These are phyloP conservation scores for Myotis vivesi DNA, from an alignment of 2,797 vertebrate genomes.

Conservation along the genomic window DNA sequence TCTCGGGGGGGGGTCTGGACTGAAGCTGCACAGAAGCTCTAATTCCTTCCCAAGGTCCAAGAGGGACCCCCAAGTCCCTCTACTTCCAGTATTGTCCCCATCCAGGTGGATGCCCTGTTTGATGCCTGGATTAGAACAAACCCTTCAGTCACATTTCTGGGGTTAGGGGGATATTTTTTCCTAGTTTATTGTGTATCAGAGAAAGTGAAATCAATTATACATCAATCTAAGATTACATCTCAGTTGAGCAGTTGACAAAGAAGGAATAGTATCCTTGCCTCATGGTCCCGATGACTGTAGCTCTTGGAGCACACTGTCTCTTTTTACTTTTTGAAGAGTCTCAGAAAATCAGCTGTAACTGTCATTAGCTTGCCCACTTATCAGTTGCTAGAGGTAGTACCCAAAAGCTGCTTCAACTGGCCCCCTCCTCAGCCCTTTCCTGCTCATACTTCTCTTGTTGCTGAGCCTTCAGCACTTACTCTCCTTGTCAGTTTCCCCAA, in stretches of 20 bases:
- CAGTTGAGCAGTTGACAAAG: not conserved
- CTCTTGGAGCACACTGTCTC: not conserved
- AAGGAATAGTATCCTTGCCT: not conserved
- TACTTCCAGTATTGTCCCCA: not conserved
- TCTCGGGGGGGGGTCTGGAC: not conserved
- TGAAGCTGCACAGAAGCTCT: rapidly evolving
- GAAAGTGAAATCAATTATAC: not conserved
- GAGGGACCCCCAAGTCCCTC: not conserved
- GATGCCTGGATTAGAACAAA: not conserved
- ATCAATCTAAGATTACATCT: not conserved
- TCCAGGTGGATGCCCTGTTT: not conserved
- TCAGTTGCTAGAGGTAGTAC: not conserved
- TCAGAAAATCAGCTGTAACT: not conserved
- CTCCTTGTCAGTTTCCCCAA: not conserved
- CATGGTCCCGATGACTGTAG: not conserved
- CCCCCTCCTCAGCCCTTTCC: not conserved
- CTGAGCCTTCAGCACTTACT: not conserved
- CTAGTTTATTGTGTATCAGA: not conserved
- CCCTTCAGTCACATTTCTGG: not conserved
- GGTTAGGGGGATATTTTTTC: not conserved
- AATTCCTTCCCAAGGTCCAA: not conserved
- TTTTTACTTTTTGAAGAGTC: not conserved
- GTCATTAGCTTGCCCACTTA: not conserved
- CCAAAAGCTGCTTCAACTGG: not conserved
- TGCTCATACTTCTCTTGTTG: not conserved